Base-by-base conservation (phyloP, 2,888 invertebrate species). In the Tortricodes alternella region DNA sequence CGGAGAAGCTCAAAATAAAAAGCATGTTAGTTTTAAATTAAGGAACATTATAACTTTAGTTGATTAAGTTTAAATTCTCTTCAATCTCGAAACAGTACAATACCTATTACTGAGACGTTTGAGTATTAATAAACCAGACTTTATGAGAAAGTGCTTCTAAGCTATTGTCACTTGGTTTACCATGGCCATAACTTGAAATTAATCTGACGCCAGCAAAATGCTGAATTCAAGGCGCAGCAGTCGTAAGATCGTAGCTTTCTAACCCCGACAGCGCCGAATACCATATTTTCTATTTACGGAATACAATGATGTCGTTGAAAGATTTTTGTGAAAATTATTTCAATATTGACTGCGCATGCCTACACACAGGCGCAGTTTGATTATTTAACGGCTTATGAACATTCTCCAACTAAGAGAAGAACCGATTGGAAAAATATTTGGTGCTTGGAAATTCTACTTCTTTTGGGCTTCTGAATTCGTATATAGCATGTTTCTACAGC, bases 101-200 rank as follows among this genome's bases (percentile, higher is more conserved):
- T n/a, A n/a, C n/a, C n/a, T n/a, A n/a, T n/a, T n/a, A n/a, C n/a
- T n/a, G n/a, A n/a, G n/a, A n/a, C 21, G 6, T 2, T 7, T 8
- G 27, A 27, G 9, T 27, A 5, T 27, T 27, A 2, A 27, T 9
- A 21, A 39, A 21, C 2, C 13, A 21, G 3, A 13, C 7, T 6
- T n/a, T 37, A 16, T 48, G 11, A n/a, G 24, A 11, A 37, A 43
- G 3, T 5, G n/a, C 5, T 16, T 34, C 11, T 11, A 46, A 46
- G 21, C 27, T 32, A 23, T 53, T 34, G 19, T 46, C 13, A 24
- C 24, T 39, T 34, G 9, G 16, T 46, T 32, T 46, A 44, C 16
- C 32, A 21, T 32, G 24, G 13, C 23, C 46, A 53, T 48, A 46
- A 48, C 34, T 53, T 41, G 32, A 53, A 53, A 53, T 46, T 46